Percentiles rank a stretch among this genome's conserved stretches.
These are phyloP conservation scores for Sogatella furcifera DNA, from an alignment of 1,140 invertebrate species.

Conservation along the genomic window DNA sequence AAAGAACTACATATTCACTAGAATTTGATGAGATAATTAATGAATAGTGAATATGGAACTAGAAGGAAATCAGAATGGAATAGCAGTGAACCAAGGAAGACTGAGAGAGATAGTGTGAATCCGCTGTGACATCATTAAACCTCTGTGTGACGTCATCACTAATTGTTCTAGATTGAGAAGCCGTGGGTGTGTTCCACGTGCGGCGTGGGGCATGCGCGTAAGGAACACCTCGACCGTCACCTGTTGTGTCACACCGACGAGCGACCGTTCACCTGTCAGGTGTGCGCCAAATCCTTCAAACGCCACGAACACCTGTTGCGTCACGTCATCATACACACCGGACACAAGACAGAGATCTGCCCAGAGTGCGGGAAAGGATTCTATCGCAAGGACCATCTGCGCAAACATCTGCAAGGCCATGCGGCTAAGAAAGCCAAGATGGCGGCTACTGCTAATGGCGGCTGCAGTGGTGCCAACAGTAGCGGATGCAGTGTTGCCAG, in stretches of 20 bases:
- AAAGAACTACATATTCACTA: no score
- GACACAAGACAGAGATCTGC: slow-evolving; percentile 72
- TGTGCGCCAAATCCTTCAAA: slow-evolving; percentile 75
- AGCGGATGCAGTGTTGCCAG: no score
- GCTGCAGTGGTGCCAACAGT: no score
- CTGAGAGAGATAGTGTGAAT: no score
- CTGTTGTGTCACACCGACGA: slow-evolving; percentile 25
- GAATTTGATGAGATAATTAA: no score
- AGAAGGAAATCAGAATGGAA: no score
- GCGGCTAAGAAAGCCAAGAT: slow-evolving; percentile 6
- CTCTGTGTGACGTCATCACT: not conserved
- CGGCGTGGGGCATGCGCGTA: slow-evolving; percentile 25
- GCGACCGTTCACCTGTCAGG: slow-evolving; percentile 55
- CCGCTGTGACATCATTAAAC: no score
- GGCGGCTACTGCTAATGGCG: not conserved
- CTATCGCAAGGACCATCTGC: slow-evolving; percentile 59
- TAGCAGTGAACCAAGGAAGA: no score
- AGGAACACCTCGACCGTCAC: slow-evolving; percentile 27
- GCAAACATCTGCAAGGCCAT: slow-evolving; percentile 30
- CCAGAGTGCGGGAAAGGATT: slow-evolving; percentile 72
- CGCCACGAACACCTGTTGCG: slow-evolving; percentile 70
- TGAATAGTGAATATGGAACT: no score
- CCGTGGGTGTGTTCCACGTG: slow-evolving; percentile 27
- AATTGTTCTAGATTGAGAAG: slow-evolving; percentile 16
- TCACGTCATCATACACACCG: slow-evolving; percentile 74